Evolutionary conservation across 2,888 invertebrate species (phyloP).

Genomic region (Lumbricus terrestris): DNA sequence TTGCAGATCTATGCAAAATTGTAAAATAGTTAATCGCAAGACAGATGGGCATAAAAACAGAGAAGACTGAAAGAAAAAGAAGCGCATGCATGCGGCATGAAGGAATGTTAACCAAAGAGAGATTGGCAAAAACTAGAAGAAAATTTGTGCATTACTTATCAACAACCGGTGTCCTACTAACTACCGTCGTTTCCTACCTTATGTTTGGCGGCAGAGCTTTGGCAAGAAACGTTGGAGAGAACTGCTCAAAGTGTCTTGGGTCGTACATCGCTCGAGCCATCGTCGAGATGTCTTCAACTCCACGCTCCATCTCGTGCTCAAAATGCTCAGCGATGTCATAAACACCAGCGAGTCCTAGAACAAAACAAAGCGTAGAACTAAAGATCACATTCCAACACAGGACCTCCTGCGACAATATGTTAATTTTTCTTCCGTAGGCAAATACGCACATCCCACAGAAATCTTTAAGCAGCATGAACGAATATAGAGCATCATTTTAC

Average conservation of each 20-base stretch:
- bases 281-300: conserved; percentile 51
- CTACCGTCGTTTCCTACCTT: conserved; percentile 39
- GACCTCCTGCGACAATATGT: background rate
- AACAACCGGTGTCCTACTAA: background rate
- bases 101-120: too few relatives aligned
- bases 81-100: too few relatives aligned
- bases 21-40: too few relatives aligned
- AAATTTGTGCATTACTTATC: too few relatives aligned
- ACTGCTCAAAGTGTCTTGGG: conserved; percentile 51
- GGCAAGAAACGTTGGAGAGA: conserved; percentile 50
- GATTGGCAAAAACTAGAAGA: too few relatives aligned
- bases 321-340: conserved; percentile 56
- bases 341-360: conserved; percentile 54
- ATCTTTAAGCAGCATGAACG: too few relatives aligned
- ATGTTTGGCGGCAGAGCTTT: conserved; percentile 43
- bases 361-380: background rate
- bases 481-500: too few relatives aligned
- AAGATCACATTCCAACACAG: background rate
- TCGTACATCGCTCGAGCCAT: conserved; percentile 56
- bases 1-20: too few relatives aligned
- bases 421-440: background rate
- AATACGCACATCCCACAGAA: too few relatives aligned
- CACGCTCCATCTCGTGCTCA: conserved; percentile 48
- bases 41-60: too few relatives aligned
- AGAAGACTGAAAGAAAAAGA: too few relatives aligned